Conservation (phyloP, 92 coral and sea anemone species). For the Bergia puertoricense region DNA sequence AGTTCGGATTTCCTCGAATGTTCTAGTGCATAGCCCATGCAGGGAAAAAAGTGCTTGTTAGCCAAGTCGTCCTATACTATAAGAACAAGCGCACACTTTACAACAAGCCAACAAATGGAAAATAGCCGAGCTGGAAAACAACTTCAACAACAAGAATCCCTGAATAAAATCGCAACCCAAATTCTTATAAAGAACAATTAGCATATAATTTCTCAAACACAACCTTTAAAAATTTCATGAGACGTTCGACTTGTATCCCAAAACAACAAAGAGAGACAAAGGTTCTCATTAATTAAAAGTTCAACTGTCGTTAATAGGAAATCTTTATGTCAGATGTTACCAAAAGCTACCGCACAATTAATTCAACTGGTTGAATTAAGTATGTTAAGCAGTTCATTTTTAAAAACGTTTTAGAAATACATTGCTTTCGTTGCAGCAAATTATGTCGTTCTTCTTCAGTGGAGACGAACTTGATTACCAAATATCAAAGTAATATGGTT, state of each 20-base stretch:
- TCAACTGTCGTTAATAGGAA: too few relatives aligned
- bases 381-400: too few relatives aligned
- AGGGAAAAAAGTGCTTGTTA: too few relatives aligned
- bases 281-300: neutral
- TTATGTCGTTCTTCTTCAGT: too few relatives aligned
- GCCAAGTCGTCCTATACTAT: too few relatives aligned
- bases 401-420: too few relatives aligned
- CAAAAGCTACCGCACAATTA: too few relatives aligned
- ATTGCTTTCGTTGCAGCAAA: too few relatives aligned
- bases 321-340: neutral
- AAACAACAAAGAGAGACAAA: neutral
- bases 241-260: neutral
- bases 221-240: neutral
- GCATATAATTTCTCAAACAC: neutral
- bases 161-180: neutral
- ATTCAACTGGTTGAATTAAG: neutral
- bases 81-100: too few relatives aligned
- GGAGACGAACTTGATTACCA: too few relatives aligned
- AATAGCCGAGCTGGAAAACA: neutral
- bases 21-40: neutral
- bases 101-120: neutral
- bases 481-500: too few relatives aligned
- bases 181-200: conserved; percentile 26
- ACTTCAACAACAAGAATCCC: neutral
- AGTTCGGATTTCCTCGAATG: neutral